phyloP scores from a whole-genome alignment of 2,797 vertebrate genomes.

The Loriculus beryllinus region DNA sequence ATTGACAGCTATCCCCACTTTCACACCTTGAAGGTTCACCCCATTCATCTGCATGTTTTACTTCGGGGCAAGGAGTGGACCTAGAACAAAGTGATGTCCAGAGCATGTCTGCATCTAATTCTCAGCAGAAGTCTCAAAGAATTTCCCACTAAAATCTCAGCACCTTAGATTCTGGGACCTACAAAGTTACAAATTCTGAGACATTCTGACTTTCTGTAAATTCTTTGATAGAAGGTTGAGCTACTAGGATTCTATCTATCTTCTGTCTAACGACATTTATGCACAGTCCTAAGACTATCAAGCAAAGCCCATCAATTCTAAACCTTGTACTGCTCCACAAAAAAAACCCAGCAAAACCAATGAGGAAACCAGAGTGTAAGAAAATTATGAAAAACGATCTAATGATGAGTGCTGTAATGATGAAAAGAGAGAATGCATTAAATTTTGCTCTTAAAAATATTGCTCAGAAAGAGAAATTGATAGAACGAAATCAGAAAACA shows the following conservation, averaged over 20 bases:
- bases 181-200: neutral
- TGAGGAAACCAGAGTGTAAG: neutral
- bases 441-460: neutral
- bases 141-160: neutral
- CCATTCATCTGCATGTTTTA: constrained; percentile 94
- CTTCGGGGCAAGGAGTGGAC: constrained; percentile 90
- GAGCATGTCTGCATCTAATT: neutral
- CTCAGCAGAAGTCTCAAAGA: neutral
- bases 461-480: neutral
- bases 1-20: constrained; percentile 87
- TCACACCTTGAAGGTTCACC: constrained; percentile 92
- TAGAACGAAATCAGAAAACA: neutral
- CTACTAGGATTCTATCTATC: neutral
- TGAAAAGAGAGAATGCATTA: neutral
- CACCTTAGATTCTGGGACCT: neutral
- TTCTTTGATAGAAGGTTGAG: neutral
- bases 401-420: neutral
- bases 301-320: neutral
- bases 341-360: neutral
- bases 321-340: neutral
- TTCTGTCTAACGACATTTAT: neutral
- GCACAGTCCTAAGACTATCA: neutral
- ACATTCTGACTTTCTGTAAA: neutral
- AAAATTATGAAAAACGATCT: neutral
- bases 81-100: constrained; percentile 66